Evolutionary conservation across 2,113 vertebrate species (phyloP).

Genomic region (Pangasianodon gigas): DNA sequence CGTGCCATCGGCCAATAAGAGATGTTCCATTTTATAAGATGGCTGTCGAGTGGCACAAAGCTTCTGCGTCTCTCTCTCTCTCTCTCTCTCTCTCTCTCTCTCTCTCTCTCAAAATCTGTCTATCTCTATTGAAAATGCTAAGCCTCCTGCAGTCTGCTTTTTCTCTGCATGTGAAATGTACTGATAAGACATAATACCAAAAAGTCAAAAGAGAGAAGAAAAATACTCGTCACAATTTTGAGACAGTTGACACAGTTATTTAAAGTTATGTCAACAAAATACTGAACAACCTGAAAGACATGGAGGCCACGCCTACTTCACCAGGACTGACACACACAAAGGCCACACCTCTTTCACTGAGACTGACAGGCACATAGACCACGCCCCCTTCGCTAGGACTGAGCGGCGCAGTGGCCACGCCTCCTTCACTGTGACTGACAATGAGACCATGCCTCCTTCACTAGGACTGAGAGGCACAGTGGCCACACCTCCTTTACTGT

Average conservation of each 20-base stretch:
- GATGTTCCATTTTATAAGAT: slow-evolving; percentile 29
- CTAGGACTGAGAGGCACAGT: background rate
- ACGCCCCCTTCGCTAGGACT: background rate
- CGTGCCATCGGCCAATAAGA: slow-evolving; percentile 30
- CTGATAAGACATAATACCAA: slow-evolving; percentile 16
- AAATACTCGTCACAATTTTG: background rate
- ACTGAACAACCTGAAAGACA: background rate
- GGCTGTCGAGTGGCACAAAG: slow-evolving; percentile 20
- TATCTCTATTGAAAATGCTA: slow-evolving; percentile 37
- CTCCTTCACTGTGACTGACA: background rate
- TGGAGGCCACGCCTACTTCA: background rate
- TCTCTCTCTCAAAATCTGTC: slow-evolving; percentile 36
- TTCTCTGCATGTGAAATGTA: background rate
- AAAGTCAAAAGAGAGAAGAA: background rate
- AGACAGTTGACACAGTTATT: background rate
- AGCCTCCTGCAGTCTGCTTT: background rate
- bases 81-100: slow-evolving; percentile 13
- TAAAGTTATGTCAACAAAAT: background rate
- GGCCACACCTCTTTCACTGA: background rate
- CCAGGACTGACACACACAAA: too few relatives aligned
- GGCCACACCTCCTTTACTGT: background rate
- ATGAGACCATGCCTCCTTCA: background rate
- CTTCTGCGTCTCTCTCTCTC: background rate
- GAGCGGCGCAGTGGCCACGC: background rate
- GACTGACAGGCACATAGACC: background rate